Evolutionary conservation across 2,113 vertebrate species (phyloP).

Genomic region (Oncorhynchus masou): DNA sequence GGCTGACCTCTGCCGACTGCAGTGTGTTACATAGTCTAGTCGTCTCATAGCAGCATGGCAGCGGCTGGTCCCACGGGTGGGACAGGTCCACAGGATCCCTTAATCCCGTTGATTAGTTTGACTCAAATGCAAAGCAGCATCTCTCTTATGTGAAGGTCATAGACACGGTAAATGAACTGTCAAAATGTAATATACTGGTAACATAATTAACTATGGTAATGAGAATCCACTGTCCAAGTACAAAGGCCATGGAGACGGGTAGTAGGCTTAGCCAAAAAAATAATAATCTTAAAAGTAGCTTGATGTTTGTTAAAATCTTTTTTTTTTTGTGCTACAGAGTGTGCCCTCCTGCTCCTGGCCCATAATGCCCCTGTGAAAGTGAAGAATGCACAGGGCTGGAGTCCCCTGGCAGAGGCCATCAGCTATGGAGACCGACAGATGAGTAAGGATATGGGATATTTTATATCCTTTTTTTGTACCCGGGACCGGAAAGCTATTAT

Average conservation of each 20-base stretch:
- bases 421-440: slow-evolving; percentile 98
- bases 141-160: too few species aligned
- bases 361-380: slow-evolving; percentile 98
- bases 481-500: too few species aligned
- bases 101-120: slow-evolving; percentile 1
- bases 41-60: neutral
- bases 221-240: neutral
- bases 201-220: neutral
- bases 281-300: neutral
- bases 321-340: slow-evolving; percentile 78
- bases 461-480: neutral
- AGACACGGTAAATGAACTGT: too few species aligned
- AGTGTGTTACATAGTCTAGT: neutral
- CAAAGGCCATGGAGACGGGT: too few species aligned
- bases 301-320: neutral
- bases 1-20: neutral
- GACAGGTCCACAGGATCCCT: neutral
- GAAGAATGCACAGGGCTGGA: slow-evolving; percentile 99
- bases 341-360: slow-evolving; percentile 95
- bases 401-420: slow-evolving; percentile 98
- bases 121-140: neutral
- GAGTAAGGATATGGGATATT: slow-evolving; percentile 79
- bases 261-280: neutral
- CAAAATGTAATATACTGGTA: too few species aligned
- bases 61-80: neutral